Evolutionary conservation across 2,888 invertebrate genomes (phyloP).

Genomic region (Temnothorax rugatulus): DNA sequence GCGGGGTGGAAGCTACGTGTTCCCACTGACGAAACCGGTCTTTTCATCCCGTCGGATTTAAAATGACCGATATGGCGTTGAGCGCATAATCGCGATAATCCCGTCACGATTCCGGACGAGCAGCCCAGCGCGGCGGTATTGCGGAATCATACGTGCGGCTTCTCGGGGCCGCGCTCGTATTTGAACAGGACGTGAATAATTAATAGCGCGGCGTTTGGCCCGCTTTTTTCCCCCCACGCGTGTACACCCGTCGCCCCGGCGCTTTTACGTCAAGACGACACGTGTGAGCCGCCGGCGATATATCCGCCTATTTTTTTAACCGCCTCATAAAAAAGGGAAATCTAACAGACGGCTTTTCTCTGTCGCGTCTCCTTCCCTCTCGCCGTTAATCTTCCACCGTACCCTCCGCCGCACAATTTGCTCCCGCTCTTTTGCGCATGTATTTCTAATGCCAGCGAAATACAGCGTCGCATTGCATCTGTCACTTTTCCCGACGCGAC

Average conservation of each 20-base stretch:
- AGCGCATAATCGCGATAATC: conserved; percentile 69
- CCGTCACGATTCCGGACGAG: conserved; percentile 64
- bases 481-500: conserved; percentile 37
- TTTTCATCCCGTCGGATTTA: conserved; percentile 26
- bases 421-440: conserved; percentile 14
- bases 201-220: conserved; percentile 72
- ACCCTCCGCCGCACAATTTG: not conserved
- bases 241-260: conserved; percentile 46
- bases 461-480: conserved; percentile 23
- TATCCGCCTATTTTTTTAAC: conserved; percentile 78
- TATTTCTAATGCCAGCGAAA: conserved; percentile 30
- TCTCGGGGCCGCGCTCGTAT: conserved; percentile 57
- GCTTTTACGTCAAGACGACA: conserved; percentile 77
- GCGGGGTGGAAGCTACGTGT: conserved; percentile 33
- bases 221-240: conserved; percentile 56
- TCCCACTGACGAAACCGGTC: not conserved
- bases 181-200: conserved; percentile 76
- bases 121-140: conserved; percentile 54
- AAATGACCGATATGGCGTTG: conserved; percentile 53
- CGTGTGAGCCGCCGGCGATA: conserved; percentile 81
- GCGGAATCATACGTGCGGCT: conserved; percentile 70
- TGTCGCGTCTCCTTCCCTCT: not conserved
- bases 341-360: conserved; percentile 53
- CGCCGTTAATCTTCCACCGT: not conserved
- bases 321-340: conserved; percentile 76